Base-by-base conservation (phyloP, 2,113 vertebrate genomes). In the Pogonocichla stellata region DNA sequence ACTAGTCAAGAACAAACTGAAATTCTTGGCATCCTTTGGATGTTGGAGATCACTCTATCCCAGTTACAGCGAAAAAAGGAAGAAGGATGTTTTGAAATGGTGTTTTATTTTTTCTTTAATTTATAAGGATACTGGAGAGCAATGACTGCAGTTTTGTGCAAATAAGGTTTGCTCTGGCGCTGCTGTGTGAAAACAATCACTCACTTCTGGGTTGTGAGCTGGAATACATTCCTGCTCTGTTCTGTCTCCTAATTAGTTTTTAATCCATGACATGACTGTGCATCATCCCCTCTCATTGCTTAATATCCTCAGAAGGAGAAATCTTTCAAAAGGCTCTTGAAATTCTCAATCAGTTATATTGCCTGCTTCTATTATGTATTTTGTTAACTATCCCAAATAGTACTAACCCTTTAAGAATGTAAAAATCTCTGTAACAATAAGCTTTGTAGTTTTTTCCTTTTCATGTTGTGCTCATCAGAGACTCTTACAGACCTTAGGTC, bases 181-280 rank as follows among this genome's bases (percentile, higher is more conserved):
- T 90, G 62, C 50, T 86, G 26, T 83, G 47, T 74, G 70, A 83
- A 93, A 78, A 86, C 56, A 83, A 90, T 90, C 88, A 26, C 47
- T 89, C 48, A 77, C 19, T 72, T 86, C 28, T 74, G 34, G 13
- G 47, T 56, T 95, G 95, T 94, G 91, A 93, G 86, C 22, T 74
- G 91, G 86, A 96, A 91, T 95, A 95, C 31, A 72, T 95, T 95
- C 73, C 53, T 67, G 33, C 64, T 86, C 82, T 93, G 14, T 88
- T 88, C 82, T 58, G 4, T 80, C 47, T 96, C 60, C 34, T 92
- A 93, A 96, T 93, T 92, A 96, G 91, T 50, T 96, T 96, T 95
- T 93, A 86, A 93, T 93, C 88, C 80, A 84, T 73, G 79, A 65
- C 74, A 95, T 94, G 95, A 86, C 86, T 93, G 56, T 62, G 88